A percentile compares a stretch with the other conserved stretches of the same genome.
Conservation (phyloP, 2,888 invertebrate species). For the Phyllotreta striolata region DNA sequence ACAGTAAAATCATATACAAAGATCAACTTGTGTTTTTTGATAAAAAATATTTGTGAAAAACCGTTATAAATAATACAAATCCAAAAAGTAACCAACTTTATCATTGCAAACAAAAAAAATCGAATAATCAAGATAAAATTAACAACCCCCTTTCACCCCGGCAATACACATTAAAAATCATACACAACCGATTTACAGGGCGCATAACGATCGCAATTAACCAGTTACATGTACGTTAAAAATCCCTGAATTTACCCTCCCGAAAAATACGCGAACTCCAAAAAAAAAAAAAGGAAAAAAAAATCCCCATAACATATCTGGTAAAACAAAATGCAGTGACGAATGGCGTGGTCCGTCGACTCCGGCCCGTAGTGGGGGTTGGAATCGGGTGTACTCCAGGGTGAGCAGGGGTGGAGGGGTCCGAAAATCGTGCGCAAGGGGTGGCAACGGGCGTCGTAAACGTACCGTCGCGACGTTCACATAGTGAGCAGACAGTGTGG, state of each 20-base stretch:
- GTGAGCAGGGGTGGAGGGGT: slow-evolving; percentile 54
- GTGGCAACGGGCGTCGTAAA: slow-evolving; percentile 64
- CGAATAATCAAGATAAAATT: no score
- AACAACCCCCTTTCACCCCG: no score
- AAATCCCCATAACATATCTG: slow-evolving; percentile 51
- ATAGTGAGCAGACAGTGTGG: slow-evolving; percentile 63
- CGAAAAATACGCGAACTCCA: slow-evolving; percentile 14
- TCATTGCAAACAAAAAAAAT: no score
- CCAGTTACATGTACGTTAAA: background rate
- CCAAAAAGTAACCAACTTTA: no score
- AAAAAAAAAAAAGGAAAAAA: no score
- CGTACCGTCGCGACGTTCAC: slow-evolving; percentile 67
- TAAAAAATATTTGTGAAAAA: no score
- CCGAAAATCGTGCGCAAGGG: slow-evolving; percentile 51
- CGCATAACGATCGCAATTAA: no score
- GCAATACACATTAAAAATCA: no score
- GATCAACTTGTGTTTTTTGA: no score
- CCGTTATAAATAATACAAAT: no score
- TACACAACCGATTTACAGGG: no score
- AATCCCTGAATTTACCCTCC: slow-evolving; percentile 3
- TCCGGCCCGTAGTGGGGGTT: slow-evolving; percentile 12
- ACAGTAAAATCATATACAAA: no score
- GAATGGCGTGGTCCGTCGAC: slow-evolving; percentile 47
- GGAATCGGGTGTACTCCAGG: slow-evolving; percentile 19
- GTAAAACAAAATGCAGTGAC: slow-evolving; percentile 54